These are phyloP conservation scores for Trematomus bernacchii DNA, from an alignment of 2,797 vertebrate species.

Conservation along the genomic window DNA sequence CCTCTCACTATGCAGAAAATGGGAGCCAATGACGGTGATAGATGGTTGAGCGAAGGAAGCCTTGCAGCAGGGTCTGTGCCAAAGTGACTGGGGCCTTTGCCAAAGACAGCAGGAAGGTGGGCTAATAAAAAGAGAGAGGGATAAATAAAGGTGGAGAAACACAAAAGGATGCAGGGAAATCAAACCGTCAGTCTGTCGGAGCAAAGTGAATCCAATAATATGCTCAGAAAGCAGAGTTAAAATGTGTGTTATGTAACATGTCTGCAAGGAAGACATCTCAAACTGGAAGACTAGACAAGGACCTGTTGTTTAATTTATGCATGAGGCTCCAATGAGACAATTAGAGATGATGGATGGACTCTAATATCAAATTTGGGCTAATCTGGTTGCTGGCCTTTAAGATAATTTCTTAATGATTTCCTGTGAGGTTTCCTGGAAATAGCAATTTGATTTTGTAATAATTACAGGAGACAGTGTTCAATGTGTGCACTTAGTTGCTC, in stretches of 20 bases:
- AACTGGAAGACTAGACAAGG: slow-evolving; percentile 29
- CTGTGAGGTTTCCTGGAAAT: slow-evolving; percentile 21
- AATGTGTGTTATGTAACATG: slow-evolving; percentile 60
- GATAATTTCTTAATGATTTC: slow-evolving; percentile 13
- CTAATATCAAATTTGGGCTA: neutral
- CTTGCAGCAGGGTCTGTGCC: slow-evolving; percentile 56
- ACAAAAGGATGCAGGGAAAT: slow-evolving; percentile 42
- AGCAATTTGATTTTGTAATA: neutral
- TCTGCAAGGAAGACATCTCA: slow-evolving; percentile 55
- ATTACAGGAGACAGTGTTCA: slow-evolving; percentile 26
- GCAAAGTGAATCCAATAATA: slow-evolving; percentile 46
- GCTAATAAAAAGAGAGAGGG: slow-evolving; percentile 36
- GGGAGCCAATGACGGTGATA: slow-evolving; percentile 63
- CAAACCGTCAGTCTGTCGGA: slow-evolving; percentile 26
- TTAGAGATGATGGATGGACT: slow-evolving; percentile 1
- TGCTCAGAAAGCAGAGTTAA: slow-evolving; percentile 25
- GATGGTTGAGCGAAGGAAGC: slow-evolving; percentile 61
- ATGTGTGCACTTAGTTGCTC: slow-evolving; percentile 11
- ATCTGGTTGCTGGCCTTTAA: neutral
- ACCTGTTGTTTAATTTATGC: slow-evolving; percentile 20
- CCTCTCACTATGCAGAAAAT: slow-evolving; percentile 59
- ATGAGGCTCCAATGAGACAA: slow-evolving; percentile 26
- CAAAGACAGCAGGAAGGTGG: slow-evolving; percentile 61
- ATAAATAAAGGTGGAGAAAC: neutral
- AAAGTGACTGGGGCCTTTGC: slow-evolving; percentile 50